Evolutionary conservation across 1,140 invertebrate genomes (phyloP), one percentile per base, ranked within the genome.

Genomic region (Leptopilina boulardi): DNA sequence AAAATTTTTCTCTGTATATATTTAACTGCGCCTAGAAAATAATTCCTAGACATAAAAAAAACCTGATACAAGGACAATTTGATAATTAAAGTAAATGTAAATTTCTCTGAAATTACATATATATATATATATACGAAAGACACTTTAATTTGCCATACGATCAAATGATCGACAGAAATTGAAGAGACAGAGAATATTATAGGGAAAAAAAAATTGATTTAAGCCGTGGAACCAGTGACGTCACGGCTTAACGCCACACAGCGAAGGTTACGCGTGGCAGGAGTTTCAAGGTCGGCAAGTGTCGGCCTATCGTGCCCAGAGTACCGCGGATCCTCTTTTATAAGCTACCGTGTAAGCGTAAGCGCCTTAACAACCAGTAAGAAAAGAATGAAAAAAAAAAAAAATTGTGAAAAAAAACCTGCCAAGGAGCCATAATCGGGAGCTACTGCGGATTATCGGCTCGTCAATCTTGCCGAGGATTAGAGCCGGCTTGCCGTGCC

Each of bases 291-390:
- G n/a, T 41, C 54, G 54, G 47, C 70, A 44, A 54, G 47, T 51
- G 71, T 47, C 71, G 71, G 51, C 34, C n/a, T 54, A 30, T 44
- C 41, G 71, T 54, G 72, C 5, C n/a, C 44, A 73, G 51, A 73
- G 42, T 34, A 70, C 59, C 59, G 21, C 34, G 42, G 42, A 66
- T 59, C 18, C 26, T 75, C 30, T 59, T 41, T 70, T 30, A 44
- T 54, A 23, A 42, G 26, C 54, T 70, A 75, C 54, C 66, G 59
- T 66, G 23, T 66, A 66, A 66, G 59, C 26, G 26, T 66, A 66
- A 66, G 59, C 59, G 59, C 26, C 59, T 66, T 66, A 66, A 66
- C 59, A 66, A 66, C 59, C 26, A 11, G 59, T 13, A 34, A 34
- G 15, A 66, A 66, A 66, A 30, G 5, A n/a, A 66, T 5, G 9